Percentiles rank a stretch among this genome's conserved stretches.
phyloP scores from a whole-genome alignment of 2,113 vertebrate genomes.

The Chunga burmeisteri region DNA sequence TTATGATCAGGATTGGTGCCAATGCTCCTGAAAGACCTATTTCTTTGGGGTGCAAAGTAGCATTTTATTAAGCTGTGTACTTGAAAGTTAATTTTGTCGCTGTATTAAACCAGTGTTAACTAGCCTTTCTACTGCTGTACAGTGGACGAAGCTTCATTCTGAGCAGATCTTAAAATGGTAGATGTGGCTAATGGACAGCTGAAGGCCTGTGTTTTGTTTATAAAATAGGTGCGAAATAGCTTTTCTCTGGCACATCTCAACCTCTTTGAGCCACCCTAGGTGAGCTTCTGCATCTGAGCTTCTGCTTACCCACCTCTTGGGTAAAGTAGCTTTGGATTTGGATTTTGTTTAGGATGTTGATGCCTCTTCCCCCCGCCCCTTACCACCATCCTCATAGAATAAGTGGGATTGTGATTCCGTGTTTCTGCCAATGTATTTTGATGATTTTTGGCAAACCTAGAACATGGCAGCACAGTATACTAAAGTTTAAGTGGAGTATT shows the following conservation, averaged over 20 bases:
- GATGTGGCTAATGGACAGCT: neutral
- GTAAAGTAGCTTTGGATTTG: neutral
- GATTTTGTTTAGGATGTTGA: neutral
- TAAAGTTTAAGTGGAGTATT: neutral
- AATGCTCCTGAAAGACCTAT: neutral
- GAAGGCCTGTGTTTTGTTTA: neutral
- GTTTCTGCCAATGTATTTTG: neutral
- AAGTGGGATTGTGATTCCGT: neutral
- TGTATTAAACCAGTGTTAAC: neutral
- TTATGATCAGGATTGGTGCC: neutral
- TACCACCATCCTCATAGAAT: neutral
- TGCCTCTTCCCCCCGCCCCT: too few relatives aligned
- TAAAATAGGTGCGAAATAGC: neutral
- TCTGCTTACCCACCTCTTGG: neutral
- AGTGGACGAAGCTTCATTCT: neutral
- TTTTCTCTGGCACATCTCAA: neutral
- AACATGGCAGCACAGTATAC: neutral
- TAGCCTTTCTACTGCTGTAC: neutral
- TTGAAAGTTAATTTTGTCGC: neutral
- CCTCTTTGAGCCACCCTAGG: neutral
- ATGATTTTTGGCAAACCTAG: neutral
- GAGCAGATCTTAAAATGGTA: neutral
- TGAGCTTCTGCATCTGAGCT: neutral
- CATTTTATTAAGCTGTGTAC: neutral
- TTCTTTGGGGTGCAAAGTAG: neutral